These are phyloP conservation scores for Dicaeum eximium DNA, from an alignment of 2,113 vertebrate species.

Conservation along the genomic window DNA sequence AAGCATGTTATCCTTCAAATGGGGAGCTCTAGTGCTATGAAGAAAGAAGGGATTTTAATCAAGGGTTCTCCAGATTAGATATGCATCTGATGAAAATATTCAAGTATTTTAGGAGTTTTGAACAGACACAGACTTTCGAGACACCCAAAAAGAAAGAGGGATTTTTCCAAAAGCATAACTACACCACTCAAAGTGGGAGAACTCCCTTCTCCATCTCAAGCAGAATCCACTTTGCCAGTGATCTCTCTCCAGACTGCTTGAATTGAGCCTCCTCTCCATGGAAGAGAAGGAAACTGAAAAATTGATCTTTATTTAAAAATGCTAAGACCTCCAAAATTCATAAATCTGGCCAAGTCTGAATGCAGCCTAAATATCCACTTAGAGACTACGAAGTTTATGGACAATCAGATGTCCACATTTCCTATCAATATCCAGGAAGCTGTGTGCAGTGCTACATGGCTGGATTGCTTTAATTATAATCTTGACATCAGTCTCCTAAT, in stretches of 20 bases:
- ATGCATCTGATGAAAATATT: constrained; percentile 24
- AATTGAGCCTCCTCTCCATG: neutral
- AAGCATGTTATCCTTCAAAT: constrained; percentile 38
- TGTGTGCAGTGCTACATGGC: constrained; percentile 21
- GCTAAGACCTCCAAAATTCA: neutral
- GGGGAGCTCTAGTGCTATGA: constrained; percentile 19
- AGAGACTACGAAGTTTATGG: neutral
- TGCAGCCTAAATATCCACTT: neutral
- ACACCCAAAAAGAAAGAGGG: neutral
- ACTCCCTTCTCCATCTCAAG: neutral
- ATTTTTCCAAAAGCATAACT: constrained; percentile 22
- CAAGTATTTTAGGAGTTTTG: constrained; percentile 33
- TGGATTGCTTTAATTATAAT: constrained; percentile 60
- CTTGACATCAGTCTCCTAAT: constrained; percentile 54
- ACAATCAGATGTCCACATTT: neutral
- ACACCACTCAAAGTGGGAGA: neutral
- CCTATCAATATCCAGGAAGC: constrained; percentile 38
- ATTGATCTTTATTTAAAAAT: neutral
- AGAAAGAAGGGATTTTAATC: constrained; percentile 52
- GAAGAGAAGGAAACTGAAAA: neutral
- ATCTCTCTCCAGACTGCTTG: neutral
- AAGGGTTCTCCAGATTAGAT: constrained; percentile 42
- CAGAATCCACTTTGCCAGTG: neutral
- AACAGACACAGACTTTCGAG: neutral
- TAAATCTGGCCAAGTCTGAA: neutral